Percentiles rank a stretch among this genome's conserved stretches.
Evolutionary conservation across 2,888 invertebrate species (phyloP).

Genomic region (Isotomurus palustris): DNA sequence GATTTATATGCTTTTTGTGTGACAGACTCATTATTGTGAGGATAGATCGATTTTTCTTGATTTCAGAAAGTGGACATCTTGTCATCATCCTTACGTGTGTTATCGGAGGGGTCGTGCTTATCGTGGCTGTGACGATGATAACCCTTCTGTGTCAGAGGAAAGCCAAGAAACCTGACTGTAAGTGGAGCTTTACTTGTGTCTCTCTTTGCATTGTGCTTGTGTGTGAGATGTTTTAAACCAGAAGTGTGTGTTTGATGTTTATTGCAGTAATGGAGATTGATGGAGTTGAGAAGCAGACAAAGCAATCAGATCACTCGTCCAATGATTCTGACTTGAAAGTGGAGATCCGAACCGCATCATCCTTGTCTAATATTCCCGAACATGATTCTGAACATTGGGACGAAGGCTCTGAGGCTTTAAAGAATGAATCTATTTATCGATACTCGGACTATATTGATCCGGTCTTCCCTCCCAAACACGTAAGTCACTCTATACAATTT

Average conservation of each 20-base stretch:
- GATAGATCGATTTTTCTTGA: slow-evolving; percentile 26
- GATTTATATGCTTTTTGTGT: background rate
- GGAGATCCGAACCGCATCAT: slow-evolving; percentile 66
- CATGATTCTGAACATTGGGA: slow-evolving; percentile 48
- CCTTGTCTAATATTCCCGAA: slow-evolving; percentile 46
- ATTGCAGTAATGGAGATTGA: slow-evolving; percentile 51
- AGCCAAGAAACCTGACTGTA: slow-evolving; percentile 56
- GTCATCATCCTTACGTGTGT: slow-evolving; percentile 78
- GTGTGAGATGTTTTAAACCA: slow-evolving; percentile 21
- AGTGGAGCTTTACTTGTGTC: slow-evolving; percentile 26
- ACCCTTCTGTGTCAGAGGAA: slow-evolving; percentile 73
- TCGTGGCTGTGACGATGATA: slow-evolving; percentile 77
- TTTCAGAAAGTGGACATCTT: slow-evolving; percentile 68
- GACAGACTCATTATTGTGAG: too few relatives aligned
- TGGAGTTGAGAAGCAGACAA: slow-evolving; percentile 54
- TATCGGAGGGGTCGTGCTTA: slow-evolving; percentile 78
- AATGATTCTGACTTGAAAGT: slow-evolving; percentile 85
- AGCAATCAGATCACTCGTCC: slow-evolving; percentile 76
- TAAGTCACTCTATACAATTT: too few relatives aligned
- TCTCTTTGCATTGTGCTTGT: too few relatives aligned
- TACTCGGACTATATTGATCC: slow-evolving; percentile 70
- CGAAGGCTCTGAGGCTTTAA: slow-evolving; percentile 51
- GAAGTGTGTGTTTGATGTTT: slow-evolving; percentile 13
- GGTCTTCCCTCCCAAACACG: slow-evolving; percentile 69
- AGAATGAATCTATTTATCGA: slow-evolving; percentile 49